Evolutionary conservation across 2,888 invertebrate genomes (phyloP).

Genomic region (Anthoptus insignis): DNA sequence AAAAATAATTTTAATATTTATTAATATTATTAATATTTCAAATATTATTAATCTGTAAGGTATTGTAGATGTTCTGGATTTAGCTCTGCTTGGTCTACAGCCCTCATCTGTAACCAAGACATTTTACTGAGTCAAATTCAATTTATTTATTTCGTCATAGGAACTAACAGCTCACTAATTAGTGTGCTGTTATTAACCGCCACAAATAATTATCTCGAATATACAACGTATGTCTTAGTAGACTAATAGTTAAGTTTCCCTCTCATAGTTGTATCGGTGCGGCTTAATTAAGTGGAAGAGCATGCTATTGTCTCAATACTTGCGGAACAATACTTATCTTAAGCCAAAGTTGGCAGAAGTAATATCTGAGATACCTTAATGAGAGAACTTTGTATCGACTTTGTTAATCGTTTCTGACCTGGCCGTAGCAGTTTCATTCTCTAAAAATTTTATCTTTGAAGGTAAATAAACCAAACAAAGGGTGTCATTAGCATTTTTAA

Average conservation of each 20-base stretch:
- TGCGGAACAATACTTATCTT: slow-evolving; percentile 83
- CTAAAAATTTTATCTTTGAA: slow-evolving; percentile 29
- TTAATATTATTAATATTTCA: too few relatives aligned
- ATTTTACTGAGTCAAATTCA: too few relatives aligned
- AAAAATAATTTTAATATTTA: too few relatives aligned
- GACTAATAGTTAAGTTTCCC: slow-evolving; percentile 69
- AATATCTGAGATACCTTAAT: slow-evolving; percentile 85
- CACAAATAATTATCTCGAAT: too few relatives aligned
- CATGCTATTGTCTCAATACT: slow-evolving; percentile 81
- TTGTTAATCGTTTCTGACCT: slow-evolving; percentile 79
- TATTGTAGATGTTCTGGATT: slow-evolving; percentile 84
- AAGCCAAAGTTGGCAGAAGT: slow-evolving; percentile 79
- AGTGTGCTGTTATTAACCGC: too few relatives aligned
- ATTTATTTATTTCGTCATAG: too few relatives aligned
- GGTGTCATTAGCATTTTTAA: neutral
- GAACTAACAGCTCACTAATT: too few relatives aligned
- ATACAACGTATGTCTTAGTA: slow-evolving; percentile 61
- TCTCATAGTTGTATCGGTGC: slow-evolving; percentile 68
- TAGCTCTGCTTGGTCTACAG: slow-evolving; percentile 86
- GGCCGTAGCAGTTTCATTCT: slow-evolving; percentile 56
- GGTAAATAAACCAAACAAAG: slow-evolving; percentile 8
- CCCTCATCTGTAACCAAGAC: slow-evolving; percentile 85
- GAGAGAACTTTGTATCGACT: slow-evolving; percentile 85
- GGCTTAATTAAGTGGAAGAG: slow-evolving; percentile 83
- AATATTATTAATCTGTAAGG: slow-evolving; percentile 81